phyloP scores from a whole-genome alignment of 2,113 vertebrate species.

The Festucalex cinctus region DNA sequence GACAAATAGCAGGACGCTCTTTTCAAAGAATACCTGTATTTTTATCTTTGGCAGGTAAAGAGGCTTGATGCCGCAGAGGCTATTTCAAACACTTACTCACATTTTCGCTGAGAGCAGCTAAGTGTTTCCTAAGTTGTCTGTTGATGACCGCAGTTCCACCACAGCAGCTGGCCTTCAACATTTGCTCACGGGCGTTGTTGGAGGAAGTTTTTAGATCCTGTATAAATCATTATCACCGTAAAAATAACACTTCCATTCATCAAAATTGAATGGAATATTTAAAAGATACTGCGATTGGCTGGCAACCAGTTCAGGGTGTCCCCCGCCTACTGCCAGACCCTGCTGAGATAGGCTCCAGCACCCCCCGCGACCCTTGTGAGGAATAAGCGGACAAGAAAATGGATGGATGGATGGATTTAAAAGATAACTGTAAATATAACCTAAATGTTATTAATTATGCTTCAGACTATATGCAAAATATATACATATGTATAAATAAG shows the following conservation, averaged over 20 bases:
- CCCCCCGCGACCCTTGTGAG: no score
- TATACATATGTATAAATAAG: neutral
- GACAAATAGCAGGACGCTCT: constrained; percentile 6
- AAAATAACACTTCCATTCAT: neutral
- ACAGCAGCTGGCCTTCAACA: neutral
- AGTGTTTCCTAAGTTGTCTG: neutral
- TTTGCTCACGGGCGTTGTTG: neutral
- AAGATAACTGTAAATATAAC: neutral
- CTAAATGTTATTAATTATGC: neutral
- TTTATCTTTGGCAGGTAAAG: neutral
- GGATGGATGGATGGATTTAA: no score
- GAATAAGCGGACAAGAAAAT: no score
- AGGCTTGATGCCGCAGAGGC: neutral
- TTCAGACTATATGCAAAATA: neutral
- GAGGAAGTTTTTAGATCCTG: neutral
- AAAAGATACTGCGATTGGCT: no score
- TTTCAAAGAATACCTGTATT: constrained; percentile 4
- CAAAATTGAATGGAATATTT: neutral
- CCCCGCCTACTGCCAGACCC: no score
- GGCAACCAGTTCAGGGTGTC: no score
- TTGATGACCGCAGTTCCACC: neutral
- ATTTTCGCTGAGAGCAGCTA: neutral
- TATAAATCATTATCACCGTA: neutral
- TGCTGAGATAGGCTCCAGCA: no score
- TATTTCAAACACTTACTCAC: neutral